Evolutionary conservation across 2,888 invertebrate species (phyloP).

Genomic region (Capitulum mitella): DNA sequence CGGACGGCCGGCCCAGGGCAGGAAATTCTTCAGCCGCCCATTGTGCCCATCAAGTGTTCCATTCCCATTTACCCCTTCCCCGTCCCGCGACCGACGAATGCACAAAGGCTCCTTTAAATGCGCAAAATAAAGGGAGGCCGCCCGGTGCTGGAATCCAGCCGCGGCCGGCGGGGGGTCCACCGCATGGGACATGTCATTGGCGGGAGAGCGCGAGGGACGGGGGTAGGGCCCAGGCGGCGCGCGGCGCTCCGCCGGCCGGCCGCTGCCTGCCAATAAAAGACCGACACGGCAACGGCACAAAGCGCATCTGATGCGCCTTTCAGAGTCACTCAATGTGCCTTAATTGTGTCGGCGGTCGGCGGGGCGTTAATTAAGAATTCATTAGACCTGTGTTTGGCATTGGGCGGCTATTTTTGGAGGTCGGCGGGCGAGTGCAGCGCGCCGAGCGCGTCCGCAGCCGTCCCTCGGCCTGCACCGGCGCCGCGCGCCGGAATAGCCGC

Average conservation of each 20-base stretch:
- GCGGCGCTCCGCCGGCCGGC: neutral
- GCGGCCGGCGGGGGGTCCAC: neutral
- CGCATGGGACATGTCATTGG: neutral
- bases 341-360: neutral
- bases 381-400: neutral
- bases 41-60: constrained; percentile 16
- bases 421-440: neutral
- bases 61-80: constrained; percentile 17
- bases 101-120: constrained; percentile 7
- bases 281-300: neutral
- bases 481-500: too few species aligned
- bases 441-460: too few species aligned
- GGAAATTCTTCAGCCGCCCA: neutral
- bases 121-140: neutral
- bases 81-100: neutral
- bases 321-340: neutral
- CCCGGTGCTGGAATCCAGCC: neutral
- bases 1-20: neutral
- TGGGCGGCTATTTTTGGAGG: neutral
- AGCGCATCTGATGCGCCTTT: neutral
- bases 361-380: neutral
- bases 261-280: neutral
- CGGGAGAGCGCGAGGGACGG: neutral
- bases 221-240: neutral
- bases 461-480: too few species aligned